A percentile compares a stretch with the other conserved stretches of the same genome.
Evolutionary conservation across 1,140 invertebrate genomes (phyloP).

Genomic region (Triops longicaudatus): DNA sequence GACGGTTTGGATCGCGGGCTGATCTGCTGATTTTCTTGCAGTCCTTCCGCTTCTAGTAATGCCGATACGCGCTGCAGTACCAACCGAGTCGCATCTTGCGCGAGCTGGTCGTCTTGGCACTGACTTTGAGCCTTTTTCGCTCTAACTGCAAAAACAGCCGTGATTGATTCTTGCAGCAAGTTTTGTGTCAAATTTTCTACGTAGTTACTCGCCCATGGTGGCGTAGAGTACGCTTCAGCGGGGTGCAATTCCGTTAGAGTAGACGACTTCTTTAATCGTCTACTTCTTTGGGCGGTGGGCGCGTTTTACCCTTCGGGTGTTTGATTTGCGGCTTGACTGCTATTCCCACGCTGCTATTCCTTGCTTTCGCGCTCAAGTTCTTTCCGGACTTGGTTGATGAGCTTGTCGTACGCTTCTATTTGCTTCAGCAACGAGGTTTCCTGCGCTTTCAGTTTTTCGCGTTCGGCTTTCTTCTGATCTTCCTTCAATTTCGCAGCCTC

Average conservation of each 20-base stretch:
- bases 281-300: neutral
- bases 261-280: neutral
- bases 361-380: conserved; percentile 43
- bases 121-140: neutral
- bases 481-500: conserved; percentile 44
- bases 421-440: conserved; percentile 47
- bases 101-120: conserved; percentile 33
- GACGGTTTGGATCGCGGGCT: conserved; percentile 16
- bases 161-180: neutral
- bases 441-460: conserved; percentile 44
- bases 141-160: neutral
- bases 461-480: conserved; percentile 42
- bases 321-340: conserved; percentile 45
- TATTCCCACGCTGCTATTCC: conserved; percentile 32
- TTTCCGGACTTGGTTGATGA: conserved; percentile 42
- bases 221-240: neutral
- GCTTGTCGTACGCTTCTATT: conserved; percentile 42
- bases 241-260: neutral
- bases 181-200: neutral
- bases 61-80: neutral
- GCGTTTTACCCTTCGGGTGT: conserved; percentile 38
- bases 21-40: conserved; percentile 21
- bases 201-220: neutral
- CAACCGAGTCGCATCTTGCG: conserved; percentile 21
- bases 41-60: conserved; percentile 16